Evolutionary conservation across 2,797 vertebrate species (phyloP).

Genomic region (Kryptolebias ocellatus): DNA sequence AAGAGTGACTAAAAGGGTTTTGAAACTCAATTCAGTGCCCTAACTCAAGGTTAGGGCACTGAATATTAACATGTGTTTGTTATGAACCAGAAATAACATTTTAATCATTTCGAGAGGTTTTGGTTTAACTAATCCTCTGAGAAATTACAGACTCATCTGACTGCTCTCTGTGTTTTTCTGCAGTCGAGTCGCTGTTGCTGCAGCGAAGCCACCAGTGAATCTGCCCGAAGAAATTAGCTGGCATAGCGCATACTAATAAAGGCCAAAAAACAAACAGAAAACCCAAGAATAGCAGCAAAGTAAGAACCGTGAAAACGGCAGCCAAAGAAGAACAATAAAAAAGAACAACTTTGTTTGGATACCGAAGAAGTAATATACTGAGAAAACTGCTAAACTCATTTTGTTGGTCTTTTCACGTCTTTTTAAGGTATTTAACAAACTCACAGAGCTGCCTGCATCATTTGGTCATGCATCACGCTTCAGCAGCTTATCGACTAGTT

Average conservation of each 20-base stretch:
- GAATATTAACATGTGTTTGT: not conserved
- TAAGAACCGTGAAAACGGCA: constrained; percentile 28
- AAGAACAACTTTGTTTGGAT: not conserved
- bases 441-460: constrained; percentile 21
- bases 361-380: not conserved
- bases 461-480: constrained; percentile 51
- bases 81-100: not conserved
- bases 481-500: constrained; percentile 54
- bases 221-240: constrained; percentile 21
- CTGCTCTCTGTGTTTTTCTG: not conserved
- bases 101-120: not conserved
- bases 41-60: not conserved
- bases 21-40: too few relatives aligned
- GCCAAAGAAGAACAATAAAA: constrained; percentile 2
- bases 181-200: constrained; percentile 1
- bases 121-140: not conserved
- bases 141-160: not conserved
- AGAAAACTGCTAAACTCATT: not conserved
- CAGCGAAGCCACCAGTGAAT: constrained; percentile 9
- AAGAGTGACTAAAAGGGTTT: not conserved
- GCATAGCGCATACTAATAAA: constrained; percentile 12
- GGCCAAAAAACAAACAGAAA: constrained; percentile 17
- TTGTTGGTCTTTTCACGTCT: not conserved
- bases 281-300: constrained; percentile 31
- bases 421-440: not conserved